Conservation (phyloP, 2,888 invertebrate genomes). For the Zootermopsis nevadensis region DNA sequence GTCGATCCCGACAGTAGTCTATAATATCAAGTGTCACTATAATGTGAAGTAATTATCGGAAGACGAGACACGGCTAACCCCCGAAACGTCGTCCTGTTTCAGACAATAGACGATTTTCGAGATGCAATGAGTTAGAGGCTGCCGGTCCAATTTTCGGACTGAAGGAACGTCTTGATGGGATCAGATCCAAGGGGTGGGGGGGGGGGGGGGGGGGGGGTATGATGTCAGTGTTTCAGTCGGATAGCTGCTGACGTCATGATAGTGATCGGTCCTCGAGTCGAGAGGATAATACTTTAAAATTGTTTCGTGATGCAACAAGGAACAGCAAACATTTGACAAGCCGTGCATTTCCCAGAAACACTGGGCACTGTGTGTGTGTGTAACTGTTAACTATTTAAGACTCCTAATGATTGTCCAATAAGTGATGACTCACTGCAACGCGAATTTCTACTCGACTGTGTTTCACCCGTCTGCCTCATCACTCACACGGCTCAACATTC, state of each 20-base stretch:
- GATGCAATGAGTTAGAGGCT: too few relatives aligned
- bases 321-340: slow-evolving; percentile 16
- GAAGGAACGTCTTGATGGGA: too few relatives aligned
- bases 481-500: too few relatives aligned
- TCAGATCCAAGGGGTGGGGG: too few relatives aligned
- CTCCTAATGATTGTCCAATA: slow-evolving; percentile 1
- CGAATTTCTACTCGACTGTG: neutral
- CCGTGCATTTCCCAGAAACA: slow-evolving; percentile 4
- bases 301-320: slow-evolving; percentile 10
- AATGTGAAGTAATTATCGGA: too few relatives aligned
- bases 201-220: too few relatives aligned
- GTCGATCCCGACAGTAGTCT: too few relatives aligned
- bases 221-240: neutral
- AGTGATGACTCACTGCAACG: neutral
- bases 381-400: neutral
- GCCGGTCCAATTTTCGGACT: too few relatives aligned
- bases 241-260: neutral
- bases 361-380: neutral
- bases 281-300: neutral
- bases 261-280: neutral
- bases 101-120: too few relatives aligned
- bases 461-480: neutral
- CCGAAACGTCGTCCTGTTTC: too few relatives aligned
- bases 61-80: too few relatives aligned
- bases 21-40: too few relatives aligned